Base-by-base conservation (phyloP, 2,888 invertebrate genomes). In the Drosophila engyochracea region DNA sequence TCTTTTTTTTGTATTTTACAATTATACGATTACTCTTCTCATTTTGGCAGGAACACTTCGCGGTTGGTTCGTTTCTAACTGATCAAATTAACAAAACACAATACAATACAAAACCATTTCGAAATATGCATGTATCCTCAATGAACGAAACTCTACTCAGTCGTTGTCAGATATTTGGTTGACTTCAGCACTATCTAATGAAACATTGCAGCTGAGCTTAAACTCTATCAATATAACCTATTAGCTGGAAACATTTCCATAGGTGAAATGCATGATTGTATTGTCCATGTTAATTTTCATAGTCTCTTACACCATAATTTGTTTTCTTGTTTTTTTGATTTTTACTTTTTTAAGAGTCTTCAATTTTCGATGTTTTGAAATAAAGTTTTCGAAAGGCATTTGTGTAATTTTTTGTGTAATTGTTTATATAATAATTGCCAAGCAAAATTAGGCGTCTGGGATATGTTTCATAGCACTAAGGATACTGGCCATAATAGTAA, bases 381-480 rank as follows among this genome's bases (percentile, higher is more conserved):
- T 73, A 60, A 64, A 30, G 52, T 70, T 74, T 22, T 51, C 30
- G 37, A 74, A 79, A 74, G 77, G 80, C 80, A 51, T 33, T 66
- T 41, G 51, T 25, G 63, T 52, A 44, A 67, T 52, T 53, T 25
- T 37, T 22, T 53, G 14, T 31, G 37, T 37, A 28, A 30, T 58
- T 14, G 12, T 65, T 39, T 65, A 39, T 30, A 59, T 70, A 67
- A 64, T 70, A 70, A 77, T 81, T 77, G 82, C 80, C 75, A 73
- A 72, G 82, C 79, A 74, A 85, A 77, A 55, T 59, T 51, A 74
- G 68, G 75, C 75, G 54, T 61, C 82, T 86, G 89, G 87, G 89
- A 86, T 85, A 86, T 89, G 89, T 89, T 87, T 79, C 31, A 57
- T 78, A 70, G 64, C 62, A 67, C 59, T 71, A 61, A 63, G 53